Base-by-base conservation (phyloP, 2,113 vertebrate genomes). In the Strigops habroptila region DNA sequence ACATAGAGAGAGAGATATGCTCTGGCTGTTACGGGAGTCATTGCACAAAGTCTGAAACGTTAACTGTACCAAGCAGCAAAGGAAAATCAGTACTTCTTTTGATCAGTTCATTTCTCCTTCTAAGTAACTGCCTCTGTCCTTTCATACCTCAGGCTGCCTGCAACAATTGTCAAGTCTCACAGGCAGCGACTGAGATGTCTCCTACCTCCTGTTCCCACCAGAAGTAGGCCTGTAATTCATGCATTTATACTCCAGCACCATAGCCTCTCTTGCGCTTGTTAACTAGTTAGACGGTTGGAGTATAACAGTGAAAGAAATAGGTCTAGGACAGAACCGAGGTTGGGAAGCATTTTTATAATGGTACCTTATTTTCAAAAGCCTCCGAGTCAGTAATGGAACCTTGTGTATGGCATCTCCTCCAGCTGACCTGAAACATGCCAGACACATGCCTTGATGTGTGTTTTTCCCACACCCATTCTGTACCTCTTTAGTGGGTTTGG, bases 21-120 rank as follows among this genome's bases (percentile, higher is more conserved):
- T 79, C 80, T 89, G 77, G 48, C 55, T 95, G 77, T 55, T 76
- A 39, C 57, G 69, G 35, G 30, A 91, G 65, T 35, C 27, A 84
- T 86, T 84, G 35, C 76, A 82, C 48, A n/a, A 48, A 83, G 55
- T 82, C 65, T 89, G 65, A 73, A 68, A 31, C 33, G 37, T 48
- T 71, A 78, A 9, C 43, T 27, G 8, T 30, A 69, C 15, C 28
- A 37, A 62, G 48, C 39, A 88, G 71, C 43, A 81, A 25, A 86
- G 52, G 55, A 62, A 91, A 84, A 81, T 84, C 60, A 78, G 8
- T 68, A 19, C 18, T 93, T 8, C 41, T 82, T 85, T 91, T 73
- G 73, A 83, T 82, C 69, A 64, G 39, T 44, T 64, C 15, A 31
- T 73, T 90, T 69, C 24, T 93, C 37, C 60, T 86, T 67, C 25